Evolutionary conservation across 2,888 invertebrate genomes (phyloP).

Genomic region (Cephalotes varians): DNA sequence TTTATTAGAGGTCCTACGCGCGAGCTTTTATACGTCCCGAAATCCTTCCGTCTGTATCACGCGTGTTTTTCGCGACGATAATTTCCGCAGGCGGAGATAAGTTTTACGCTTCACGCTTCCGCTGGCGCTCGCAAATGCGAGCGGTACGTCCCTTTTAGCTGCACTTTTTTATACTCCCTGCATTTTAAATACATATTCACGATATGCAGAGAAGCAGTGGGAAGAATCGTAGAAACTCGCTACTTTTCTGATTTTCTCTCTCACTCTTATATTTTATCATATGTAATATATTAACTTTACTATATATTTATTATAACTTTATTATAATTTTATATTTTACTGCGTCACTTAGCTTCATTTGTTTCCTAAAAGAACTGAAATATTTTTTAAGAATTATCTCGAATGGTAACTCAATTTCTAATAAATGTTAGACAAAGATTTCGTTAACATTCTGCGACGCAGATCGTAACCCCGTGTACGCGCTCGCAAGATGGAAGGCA

Average conservation of each 20-base stretch:
- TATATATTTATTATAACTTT: background rate
- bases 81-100: slow-evolving; percentile 51
- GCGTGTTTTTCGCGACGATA: slow-evolving; percentile 34
- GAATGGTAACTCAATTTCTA: background rate
- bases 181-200: slow-evolving; percentile 36
- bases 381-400: background rate
- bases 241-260: background rate
- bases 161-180: slow-evolving; percentile 32
- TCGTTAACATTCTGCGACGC: slow-evolving; percentile 28
- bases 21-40: slow-evolving; percentile 62
- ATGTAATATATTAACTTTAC: too few relatives aligned
- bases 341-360: background rate
- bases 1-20: slow-evolving; percentile 66
- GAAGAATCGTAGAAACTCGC: slow-evolving; percentile 12
- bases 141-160: slow-evolving; percentile 27
- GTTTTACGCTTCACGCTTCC: slow-evolving; percentile 47
- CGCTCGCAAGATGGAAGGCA: slow-evolving; percentile 53
- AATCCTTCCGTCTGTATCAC: slow-evolving; percentile 15
- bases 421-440: slow-evolving; percentile 35
- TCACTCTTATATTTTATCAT: background rate
- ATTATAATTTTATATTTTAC: slow-evolving; percentile 11
- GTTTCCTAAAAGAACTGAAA: background rate
- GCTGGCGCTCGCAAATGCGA: slow-evolving; percentile 24
- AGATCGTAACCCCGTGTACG: slow-evolving; percentile 65
- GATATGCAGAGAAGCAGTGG: background rate